Evolutionary conservation across 2,113 vertebrate species (phyloP), one percentile per base, ranked within the genome.

Genomic region (Vulpes lagopus): DNA sequence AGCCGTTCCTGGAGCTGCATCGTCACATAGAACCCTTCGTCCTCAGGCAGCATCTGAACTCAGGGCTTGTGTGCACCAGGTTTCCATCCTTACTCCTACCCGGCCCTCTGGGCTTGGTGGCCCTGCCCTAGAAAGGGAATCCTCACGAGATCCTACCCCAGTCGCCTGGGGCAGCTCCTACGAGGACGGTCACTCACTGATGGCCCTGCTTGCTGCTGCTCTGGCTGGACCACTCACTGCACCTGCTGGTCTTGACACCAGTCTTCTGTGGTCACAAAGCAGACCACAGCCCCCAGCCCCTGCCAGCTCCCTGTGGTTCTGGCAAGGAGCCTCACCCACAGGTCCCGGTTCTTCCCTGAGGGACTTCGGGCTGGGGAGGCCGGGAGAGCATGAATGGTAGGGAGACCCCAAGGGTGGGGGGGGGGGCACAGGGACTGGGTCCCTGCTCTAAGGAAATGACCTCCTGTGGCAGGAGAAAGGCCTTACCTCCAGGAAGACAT

Each of bases 1-100:
- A 23, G 16, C 43, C 27, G 16, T 14, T 32, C 0, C 59, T 15
- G 3, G 1, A 2, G 53, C 91, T 3, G 8, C 9, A 0, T 25
- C 43, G 3, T 15, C 27, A 1, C 30, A 20, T 0, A 5, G 43
- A 17, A 35, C 7, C 32, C 16, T 53, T 11, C 2, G 67, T n/a
- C 22, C 53, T 32, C 3, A 2, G 32, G 35, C 4, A 1, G 8
- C 10, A 2, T 0, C 19, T 12, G 20, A 23, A 30, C 49, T 30
- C 3, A 32, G 51, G 22, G 8, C 59, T 38, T 11, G 55, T 10
- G 30, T 32, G 23, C 43, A 4, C 53, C 5, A 1, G 5, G 0
- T 8, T 57, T 53, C 12, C 2, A 23, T 25, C 80, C 71, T 78
- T 0, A 32, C 22, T 32, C 23, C 55, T 43, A 74, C 8, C 17